These are phyloP conservation scores for Dasyornis broadbenti DNA, from an alignment of 2,113 vertebrate species.

Conservation along the genomic window DNA sequence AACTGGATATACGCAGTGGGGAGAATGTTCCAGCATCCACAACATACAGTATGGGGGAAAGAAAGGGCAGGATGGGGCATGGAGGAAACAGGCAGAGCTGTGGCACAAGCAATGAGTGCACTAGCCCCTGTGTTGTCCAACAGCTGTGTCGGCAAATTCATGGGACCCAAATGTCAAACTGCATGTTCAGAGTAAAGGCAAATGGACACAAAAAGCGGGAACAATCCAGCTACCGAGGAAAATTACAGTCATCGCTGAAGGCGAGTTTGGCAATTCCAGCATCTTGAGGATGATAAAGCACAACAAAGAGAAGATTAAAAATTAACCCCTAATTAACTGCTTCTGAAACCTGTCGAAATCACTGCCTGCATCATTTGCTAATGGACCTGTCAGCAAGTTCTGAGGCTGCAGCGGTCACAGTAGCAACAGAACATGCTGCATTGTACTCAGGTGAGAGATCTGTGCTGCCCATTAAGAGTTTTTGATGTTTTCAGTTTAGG, in stretches of 20 bases:
- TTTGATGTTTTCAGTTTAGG: background rate
- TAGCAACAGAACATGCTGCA: background rate
- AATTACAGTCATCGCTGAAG: background rate
- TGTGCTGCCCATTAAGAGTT: background rate
- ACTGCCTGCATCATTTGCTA: background rate
- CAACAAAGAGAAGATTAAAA: conserved; percentile 16
- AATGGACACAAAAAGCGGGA: background rate
- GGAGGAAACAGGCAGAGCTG: background rate
- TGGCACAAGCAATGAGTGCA: background rate
- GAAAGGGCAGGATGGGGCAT: accelerated
- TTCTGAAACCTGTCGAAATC: background rate
- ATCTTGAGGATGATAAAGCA: background rate
- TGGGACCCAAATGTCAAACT: background rate
- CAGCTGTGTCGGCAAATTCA: background rate
- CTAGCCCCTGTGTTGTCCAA: background rate
- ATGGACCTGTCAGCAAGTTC: conserved; percentile 1
- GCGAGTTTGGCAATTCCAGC: background rate
- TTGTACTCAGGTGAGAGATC: background rate
- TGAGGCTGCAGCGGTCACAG: background rate
- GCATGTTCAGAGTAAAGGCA: accelerated
- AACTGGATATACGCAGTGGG: accelerated
- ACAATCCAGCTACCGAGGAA: background rate
- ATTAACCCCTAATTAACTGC: background rate
- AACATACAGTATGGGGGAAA: background rate
- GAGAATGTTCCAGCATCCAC: accelerated